Percentiles rank a stretch among this genome's conserved stretches.
Conservation (phyloP, 2,113 vertebrate genomes). For the Hypomesus transpacificus region DNA sequence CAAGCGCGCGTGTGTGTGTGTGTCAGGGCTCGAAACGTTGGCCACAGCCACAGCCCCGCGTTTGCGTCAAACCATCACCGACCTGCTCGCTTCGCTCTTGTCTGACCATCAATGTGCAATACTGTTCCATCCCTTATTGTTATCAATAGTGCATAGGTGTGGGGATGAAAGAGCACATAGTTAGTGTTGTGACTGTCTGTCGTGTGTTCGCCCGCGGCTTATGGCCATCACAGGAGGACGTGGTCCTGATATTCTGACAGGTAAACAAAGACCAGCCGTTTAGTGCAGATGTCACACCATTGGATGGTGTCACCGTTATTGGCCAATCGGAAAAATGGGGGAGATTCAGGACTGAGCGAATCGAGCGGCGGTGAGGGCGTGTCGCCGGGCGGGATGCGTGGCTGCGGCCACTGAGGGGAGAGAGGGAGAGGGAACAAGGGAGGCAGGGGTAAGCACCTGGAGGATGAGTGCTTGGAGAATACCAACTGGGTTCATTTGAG, state of each 20-base stretch:
- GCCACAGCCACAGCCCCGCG: constrained; percentile 38
- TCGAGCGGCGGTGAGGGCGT: constrained; percentile 28
- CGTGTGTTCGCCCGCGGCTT: constrained; percentile 47
- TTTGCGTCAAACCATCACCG: constrained; percentile 25
- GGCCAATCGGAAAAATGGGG: constrained; percentile 58
- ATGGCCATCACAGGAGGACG: constrained; percentile 42
- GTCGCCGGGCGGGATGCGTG: constrained; percentile 16
- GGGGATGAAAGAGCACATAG: constrained; percentile 62
- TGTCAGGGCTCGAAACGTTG: constrained; percentile 31
- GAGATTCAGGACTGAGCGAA: constrained; percentile 51
- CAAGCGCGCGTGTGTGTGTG: not conserved
- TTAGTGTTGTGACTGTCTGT: constrained; percentile 63
- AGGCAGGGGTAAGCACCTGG: constrained; percentile 15
- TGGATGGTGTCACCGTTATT: constrained; percentile 55
- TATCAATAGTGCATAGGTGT: constrained; percentile 74
- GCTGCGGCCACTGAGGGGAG: constrained; percentile 30
- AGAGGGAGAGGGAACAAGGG: not conserved
- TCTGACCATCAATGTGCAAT: constrained; percentile 60
- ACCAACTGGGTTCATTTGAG: constrained; percentile 36
- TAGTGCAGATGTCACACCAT: constrained; percentile 68
- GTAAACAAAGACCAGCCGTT: constrained; percentile 67
- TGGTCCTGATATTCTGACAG: constrained; percentile 54
- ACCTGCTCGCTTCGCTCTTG: constrained; percentile 32
- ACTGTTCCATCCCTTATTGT: constrained; percentile 63
- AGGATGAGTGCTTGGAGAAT: constrained; percentile 18